phyloP scores from a whole-genome alignment of 2,888 invertebrate species.

The Camptogramma bilineatum region DNA sequence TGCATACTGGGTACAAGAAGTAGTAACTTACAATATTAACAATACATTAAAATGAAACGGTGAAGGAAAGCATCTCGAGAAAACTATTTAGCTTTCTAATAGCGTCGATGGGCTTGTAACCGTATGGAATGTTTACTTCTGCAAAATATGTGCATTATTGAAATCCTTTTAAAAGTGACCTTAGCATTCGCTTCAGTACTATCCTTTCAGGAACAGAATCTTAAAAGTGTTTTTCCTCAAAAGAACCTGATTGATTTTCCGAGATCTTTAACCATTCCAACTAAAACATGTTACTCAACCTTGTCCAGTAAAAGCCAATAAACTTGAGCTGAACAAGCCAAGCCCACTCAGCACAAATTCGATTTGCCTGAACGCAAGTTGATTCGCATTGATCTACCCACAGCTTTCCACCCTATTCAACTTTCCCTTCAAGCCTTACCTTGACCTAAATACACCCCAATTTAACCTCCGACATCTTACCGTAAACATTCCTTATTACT shows the following conservation, averaged over 20 bases:
- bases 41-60: no score
- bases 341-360: conserved; percentile 27
- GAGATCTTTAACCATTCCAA: neutral
- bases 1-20: no score
- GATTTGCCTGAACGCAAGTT: conserved; percentile 46
- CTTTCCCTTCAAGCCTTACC: conserved; percentile 56
- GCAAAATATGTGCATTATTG: no score
- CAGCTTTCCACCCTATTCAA: conserved; percentile 51
- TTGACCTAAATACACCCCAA: conserved; percentile 65
- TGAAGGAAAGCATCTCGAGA: no score
- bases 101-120: no score
- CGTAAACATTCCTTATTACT: conserved; percentile 50
- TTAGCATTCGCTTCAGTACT: neutral
- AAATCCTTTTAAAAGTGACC: neutral
- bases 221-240: neutral
- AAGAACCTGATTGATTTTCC: neutral
- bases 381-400: conserved; percentile 46
- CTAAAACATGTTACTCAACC: conserved; percentile 1
- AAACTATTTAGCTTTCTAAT: no score
- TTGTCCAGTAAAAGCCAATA: conserved; percentile 12
- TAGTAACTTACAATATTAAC: no score
- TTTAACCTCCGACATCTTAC: conserved; percentile 53
- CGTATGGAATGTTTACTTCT: no score
- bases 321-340: conserved; percentile 15
- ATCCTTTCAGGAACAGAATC: no score